Evolutionary conservation across 2,113 vertebrate species (phyloP).

Genomic region (Anolis sagrei): DNA sequence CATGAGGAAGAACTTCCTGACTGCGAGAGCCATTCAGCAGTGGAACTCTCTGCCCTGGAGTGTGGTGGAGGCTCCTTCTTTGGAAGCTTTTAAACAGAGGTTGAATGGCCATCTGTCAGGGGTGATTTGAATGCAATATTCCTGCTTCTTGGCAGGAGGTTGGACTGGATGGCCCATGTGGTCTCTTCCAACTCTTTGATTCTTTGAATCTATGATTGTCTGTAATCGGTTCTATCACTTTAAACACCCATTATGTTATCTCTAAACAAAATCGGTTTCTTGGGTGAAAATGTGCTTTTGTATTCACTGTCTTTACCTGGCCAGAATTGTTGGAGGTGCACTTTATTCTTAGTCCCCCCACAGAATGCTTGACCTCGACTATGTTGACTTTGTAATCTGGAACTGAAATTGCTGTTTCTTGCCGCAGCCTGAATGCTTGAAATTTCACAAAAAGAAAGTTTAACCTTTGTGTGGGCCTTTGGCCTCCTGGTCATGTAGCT

Average conservation of each 20-base stretch:
- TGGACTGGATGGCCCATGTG: no score
- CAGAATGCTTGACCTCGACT: background rate
- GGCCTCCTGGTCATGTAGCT: conserved; percentile 2
- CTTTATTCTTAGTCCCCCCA: background rate
- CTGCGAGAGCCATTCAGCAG: no score
- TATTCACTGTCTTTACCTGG: background rate
- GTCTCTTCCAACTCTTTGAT: no score
- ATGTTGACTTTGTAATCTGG: background rate
- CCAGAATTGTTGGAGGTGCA: background rate
- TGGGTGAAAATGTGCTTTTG: no score
- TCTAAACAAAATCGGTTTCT: background rate
- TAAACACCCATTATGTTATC: background rate
- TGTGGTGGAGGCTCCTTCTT: no score
- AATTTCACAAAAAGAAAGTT: background rate
- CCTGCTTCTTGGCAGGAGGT: no score
- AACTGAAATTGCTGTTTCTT: rapidly evolving
- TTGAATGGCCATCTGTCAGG: no score
- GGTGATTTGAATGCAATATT: no score
- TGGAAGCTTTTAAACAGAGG: no score
- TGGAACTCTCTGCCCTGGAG: no score
- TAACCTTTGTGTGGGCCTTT: conserved; percentile 20
- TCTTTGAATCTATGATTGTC: no score
- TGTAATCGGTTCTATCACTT: background rate
- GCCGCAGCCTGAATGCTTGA: conserved; percentile 3
- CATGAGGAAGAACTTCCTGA: no score